Percentiles rank a stretch among this genome's conserved stretches.
Conservation (phyloP, 1,140 invertebrate genomes). For the Argopecten irradians region DNA sequence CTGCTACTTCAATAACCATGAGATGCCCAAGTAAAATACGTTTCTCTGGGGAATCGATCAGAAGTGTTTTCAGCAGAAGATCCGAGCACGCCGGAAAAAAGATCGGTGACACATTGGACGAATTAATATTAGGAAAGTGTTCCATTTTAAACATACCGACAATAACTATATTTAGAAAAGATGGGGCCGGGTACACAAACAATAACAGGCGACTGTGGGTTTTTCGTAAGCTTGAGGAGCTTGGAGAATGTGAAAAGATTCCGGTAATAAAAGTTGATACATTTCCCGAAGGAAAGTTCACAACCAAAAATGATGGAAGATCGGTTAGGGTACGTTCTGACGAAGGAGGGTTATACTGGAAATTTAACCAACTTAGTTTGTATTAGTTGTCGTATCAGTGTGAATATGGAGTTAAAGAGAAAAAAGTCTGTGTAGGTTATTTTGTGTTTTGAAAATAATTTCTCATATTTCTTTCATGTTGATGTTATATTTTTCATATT, state of each 20-base stretch:
- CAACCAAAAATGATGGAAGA: not conserved
- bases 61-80: not conserved
- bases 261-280: not conserved
- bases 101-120: conserved; percentile 37
- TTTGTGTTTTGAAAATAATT: no score
- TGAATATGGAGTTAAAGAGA: no score
- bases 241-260: conserved; percentile 36
- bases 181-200: conserved; percentile 40
- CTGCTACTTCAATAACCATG: no score
- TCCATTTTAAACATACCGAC: conserved; percentile 29
- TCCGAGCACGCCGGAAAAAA: not conserved
- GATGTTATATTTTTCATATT: no score
- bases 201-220: conserved; percentile 52
- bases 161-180: not conserved
- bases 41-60: not conserved
- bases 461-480: no score
- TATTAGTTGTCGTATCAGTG: no score
- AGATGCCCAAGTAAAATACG: no score
- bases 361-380: no score
- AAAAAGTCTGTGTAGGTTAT: no score
- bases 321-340: not conserved
- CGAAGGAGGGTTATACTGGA: no score
- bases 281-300: not conserved
- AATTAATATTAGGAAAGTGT: conserved; percentile 27
- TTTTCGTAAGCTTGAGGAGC: conserved; percentile 37